phyloP scores from a whole-genome alignment of 2,113 vertebrate species.

The Sitta europaea region DNA sequence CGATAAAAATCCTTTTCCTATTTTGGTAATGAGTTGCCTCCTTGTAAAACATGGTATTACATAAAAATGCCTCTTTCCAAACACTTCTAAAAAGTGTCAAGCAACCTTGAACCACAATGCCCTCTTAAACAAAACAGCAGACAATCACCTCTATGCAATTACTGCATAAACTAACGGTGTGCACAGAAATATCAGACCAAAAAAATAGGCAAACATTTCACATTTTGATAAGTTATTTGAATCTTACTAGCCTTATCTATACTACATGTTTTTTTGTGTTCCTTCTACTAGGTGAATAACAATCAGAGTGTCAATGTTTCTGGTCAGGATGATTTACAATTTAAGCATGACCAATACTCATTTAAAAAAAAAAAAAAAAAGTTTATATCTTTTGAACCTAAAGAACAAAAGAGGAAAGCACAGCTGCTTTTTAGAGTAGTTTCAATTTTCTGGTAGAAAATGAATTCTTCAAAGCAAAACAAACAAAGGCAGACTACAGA shows the following conservation, averaged over 20 bases:
- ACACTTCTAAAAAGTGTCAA: not conserved
- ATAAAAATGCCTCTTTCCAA: not conserved
- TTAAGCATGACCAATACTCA: not conserved
- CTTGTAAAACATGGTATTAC: not conserved
- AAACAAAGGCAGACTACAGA: not conserved
- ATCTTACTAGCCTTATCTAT: not conserved
- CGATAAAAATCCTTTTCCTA: not conserved
- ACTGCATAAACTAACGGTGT: not conserved
- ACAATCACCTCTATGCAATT: not conserved
- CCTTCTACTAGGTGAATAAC: not conserved
- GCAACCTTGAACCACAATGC: not conserved
- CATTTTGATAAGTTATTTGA: not conserved
- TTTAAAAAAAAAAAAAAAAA: not conserved
- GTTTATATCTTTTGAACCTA: not conserved
- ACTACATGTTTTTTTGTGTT: not conserved
- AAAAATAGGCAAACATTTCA: not conserved
- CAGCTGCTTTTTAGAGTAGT: not conserved
- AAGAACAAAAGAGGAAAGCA: not conserved
- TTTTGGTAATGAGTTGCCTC: not conserved
- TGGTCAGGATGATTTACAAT: not conserved
- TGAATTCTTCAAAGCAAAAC: not conserved
- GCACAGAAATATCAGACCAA: not conserved
- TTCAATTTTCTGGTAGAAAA: not conserved
- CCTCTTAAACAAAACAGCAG: not conserved
- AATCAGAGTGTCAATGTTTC: not conserved